Evolutionary conservation across 2,888 invertebrate genomes (phyloP).

Genomic region (Nymphalis c-album): DNA sequence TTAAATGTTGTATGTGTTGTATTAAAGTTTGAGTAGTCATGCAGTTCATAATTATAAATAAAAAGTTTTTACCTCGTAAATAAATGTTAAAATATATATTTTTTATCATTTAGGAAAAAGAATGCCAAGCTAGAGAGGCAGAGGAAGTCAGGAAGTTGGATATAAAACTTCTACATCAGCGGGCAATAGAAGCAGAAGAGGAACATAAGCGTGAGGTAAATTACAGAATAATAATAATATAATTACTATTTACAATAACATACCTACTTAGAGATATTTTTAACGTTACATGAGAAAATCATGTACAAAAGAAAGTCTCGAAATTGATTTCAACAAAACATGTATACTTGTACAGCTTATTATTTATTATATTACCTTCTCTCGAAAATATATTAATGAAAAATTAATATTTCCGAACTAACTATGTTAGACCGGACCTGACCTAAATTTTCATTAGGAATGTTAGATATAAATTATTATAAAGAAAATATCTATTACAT

Average conservation of each 20-base stretch:
- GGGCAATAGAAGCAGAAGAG: slow-evolving; percentile 82
- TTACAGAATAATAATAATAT: background rate
- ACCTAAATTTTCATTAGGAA: too few relatives aligned
- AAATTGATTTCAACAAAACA: background rate
- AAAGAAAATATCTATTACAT: background rate
- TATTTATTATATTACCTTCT: too few relatives aligned
- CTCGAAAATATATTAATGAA: too few relatives aligned
- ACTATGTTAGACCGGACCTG: too few relatives aligned
- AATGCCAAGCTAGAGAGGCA: slow-evolving; percentile 80
- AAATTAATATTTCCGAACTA: too few relatives aligned
- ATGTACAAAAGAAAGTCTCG: background rate
- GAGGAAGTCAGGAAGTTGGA: slow-evolving; percentile 82
- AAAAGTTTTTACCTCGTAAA: too few relatives aligned
- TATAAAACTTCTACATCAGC: slow-evolving; percentile 82
- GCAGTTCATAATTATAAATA: too few relatives aligned
- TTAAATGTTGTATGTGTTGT: too few relatives aligned
- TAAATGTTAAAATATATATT: background rate
- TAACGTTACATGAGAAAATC: background rate
- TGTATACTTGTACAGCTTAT: too few relatives aligned
- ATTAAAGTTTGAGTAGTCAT: too few relatives aligned
- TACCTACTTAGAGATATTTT: background rate
- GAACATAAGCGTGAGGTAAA: slow-evolving; percentile 79
- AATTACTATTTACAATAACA: too few relatives aligned
- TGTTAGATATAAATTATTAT: too few relatives aligned
- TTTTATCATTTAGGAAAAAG: slow-evolving; percentile 66